Conservation (phyloP, 2,797 vertebrate species). For the Eurystomus glaucurus region DNA sequence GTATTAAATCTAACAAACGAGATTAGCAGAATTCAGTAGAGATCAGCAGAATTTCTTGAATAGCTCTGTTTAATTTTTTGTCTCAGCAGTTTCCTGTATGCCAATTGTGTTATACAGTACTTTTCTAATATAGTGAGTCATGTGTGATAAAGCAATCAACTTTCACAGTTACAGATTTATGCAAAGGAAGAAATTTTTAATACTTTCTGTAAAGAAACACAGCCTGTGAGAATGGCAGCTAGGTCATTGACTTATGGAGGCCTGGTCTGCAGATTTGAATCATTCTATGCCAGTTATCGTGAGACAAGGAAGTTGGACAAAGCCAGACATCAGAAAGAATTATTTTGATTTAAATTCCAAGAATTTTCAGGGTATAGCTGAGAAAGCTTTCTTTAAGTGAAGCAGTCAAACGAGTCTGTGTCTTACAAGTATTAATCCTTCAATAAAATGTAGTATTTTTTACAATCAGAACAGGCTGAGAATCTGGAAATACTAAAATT, state of each 20-base stretch:
- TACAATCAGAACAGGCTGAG: neutral
- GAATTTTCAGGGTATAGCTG: neutral
- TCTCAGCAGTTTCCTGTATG: neutral
- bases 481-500: neutral
- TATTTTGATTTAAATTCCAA: neutral
- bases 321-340: neutral
- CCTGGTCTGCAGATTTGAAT: neutral
- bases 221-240: neutral
- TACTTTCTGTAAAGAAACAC: neutral
- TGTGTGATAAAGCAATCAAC: neutral
- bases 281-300: neutral
- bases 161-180: neutral
- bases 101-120: neutral
- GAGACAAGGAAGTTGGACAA: neutral
- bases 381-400: neutral
- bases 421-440: neutral
- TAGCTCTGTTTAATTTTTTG: neutral
- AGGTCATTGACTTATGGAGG: neutral
- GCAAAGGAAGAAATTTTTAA: neutral
- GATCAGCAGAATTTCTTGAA: neutral
- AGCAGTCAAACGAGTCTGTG: neutral
- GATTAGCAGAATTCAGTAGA: neutral
- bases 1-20: conserved; percentile 19
- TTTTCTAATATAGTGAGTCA: neutral
- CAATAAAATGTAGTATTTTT: neutral